Conservation (phyloP, 2,113 vertebrate genomes). For the Labeo rohita region DNA sequence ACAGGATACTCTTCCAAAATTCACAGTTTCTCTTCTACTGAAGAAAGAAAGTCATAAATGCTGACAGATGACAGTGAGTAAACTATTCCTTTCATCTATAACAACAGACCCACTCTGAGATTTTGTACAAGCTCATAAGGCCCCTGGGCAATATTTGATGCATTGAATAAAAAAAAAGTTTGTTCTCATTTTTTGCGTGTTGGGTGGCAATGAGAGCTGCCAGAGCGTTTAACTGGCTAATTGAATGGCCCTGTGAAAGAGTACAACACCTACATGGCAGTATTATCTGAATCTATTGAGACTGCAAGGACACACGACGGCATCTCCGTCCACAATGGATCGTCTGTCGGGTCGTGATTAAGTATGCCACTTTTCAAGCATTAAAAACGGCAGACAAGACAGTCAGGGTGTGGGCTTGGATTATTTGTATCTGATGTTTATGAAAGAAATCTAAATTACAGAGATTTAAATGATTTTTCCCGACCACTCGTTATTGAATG, state of each 20-base stretch:
- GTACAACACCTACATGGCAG: background rate
- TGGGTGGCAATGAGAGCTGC: slow-evolving; percentile 1
- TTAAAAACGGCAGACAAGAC: slow-evolving; percentile 18
- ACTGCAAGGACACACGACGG: background rate
- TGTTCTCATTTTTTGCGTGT: background rate
- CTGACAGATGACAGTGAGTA: slow-evolving; percentile 11
- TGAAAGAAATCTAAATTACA: background rate
- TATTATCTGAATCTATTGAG: slow-evolving; percentile 12
- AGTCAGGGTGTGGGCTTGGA: background rate
- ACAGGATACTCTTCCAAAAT: background rate
- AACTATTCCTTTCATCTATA: slow-evolving; percentile 2
- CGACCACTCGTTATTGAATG: background rate
- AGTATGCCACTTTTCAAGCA: background rate
- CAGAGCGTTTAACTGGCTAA: background rate
- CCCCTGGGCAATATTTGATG: slow-evolving; percentile 10
- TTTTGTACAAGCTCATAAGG: background rate
- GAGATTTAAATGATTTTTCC: slow-evolving; percentile 20
- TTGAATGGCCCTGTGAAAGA: slow-evolving; percentile 9
- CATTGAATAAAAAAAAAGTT: slow-evolving; percentile 13
- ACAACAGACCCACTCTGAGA: background rate
- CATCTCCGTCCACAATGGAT: slow-evolving; percentile 14
- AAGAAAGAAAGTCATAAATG: background rate
- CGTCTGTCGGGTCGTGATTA: slow-evolving; percentile 2
- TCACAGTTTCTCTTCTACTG: background rate
- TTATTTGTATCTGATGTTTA: slow-evolving; percentile 33